Evolutionary conservation across 2,797 vertebrate species (phyloP), one percentile per base, ranked within the genome.

Genomic region (Sebastes reedi): DNA sequence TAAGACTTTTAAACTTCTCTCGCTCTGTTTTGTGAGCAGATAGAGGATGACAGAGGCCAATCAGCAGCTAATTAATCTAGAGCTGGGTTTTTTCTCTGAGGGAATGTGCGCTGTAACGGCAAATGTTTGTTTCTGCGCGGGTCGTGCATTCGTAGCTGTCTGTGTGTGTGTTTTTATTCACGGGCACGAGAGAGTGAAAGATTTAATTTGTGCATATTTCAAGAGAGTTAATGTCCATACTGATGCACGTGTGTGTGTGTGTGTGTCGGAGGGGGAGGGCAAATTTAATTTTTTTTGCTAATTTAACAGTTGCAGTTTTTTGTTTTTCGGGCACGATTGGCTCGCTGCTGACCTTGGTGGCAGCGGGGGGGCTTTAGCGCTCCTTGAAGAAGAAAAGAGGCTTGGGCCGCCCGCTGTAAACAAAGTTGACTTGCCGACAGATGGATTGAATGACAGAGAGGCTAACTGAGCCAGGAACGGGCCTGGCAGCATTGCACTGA

Each of bases 391-490:
- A 98, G 97, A 99, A 97, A 97, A 98, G 90, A 91, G 91, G 87
- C 91, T 89, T 59, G 83, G 92, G 91, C 92, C 87, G 95, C 97
- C 97, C 96, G 97, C 97, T 96, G 98, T 99, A 99, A 99, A 99
- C 98, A 99, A 99, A 99, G 98, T 99, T 99, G 98, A 99, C 98
- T 99, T 88, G 98, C 97, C 97, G 98, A 99, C 98, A 99, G 98
- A 99, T 99, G 98, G 98, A 99, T 99, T 99, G 98, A 99, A 99
- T 99, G 98, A 99, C 98, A 99, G 98, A 99, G 98, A 97, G 97
- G 97, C 99, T 98, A 97, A 90, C 95, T 96, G 97, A 97, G 98
- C 98, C 98, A 99, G 98, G 97, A 98, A 97, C 67, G 84, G 97
- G 97, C 97, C 98, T 99, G 98, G 98, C 98, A 99, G 97, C 97